Base-by-base conservation (phyloP, 1,140 invertebrate species). In the Matsumurasca onukii region DNA sequence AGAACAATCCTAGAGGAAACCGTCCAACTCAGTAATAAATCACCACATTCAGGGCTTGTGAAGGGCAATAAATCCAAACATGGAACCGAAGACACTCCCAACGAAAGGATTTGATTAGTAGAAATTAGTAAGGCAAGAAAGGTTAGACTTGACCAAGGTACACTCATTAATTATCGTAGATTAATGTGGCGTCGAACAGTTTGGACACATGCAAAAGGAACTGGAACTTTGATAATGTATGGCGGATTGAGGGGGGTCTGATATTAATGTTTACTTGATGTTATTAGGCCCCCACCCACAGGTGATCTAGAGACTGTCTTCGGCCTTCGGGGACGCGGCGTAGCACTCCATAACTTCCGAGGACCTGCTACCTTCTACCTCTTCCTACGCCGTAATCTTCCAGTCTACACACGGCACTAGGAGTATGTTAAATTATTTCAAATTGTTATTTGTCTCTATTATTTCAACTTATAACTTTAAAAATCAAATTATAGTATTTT, bases 201-300 rank as follows among this genome's bases (percentile, higher is more conserved):
- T 52, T 24, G 49, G 49, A 52, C 49, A 52, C 49, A 52, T 52
- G 49, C 49, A 52, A 52, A 39, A 39, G 34, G 34, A 39, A 39
- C 34, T 39, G 34, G 34, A 39, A 17, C 17, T 39, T 39, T 39
- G 34, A 39, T 39, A 39, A 39, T 39, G 34, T 39, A 39, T 39
- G 17, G 34, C 34, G 17, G 34, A 39, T 39, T 39, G 34, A 39
- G 34, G 34, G 34, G 34, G 34, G 34, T 39, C 34, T 39, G 34
- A 17, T 39, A 39, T 39, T 39, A 39, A 39, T 39, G 34, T 39
- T 39, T 39, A 39, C 34, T 39, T 39, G 34, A 39, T 39, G 34
- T 39, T 39, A 39, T 39, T 39, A 39, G 34, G 34, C 17, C 17
- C 34, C 34, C 34, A 9, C 34, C 34, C 34, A 39, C 34, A 5